phyloP scores from a whole-genome alignment of 92 coral and sea anemone genomes.

The Muricea muricata region DNA sequence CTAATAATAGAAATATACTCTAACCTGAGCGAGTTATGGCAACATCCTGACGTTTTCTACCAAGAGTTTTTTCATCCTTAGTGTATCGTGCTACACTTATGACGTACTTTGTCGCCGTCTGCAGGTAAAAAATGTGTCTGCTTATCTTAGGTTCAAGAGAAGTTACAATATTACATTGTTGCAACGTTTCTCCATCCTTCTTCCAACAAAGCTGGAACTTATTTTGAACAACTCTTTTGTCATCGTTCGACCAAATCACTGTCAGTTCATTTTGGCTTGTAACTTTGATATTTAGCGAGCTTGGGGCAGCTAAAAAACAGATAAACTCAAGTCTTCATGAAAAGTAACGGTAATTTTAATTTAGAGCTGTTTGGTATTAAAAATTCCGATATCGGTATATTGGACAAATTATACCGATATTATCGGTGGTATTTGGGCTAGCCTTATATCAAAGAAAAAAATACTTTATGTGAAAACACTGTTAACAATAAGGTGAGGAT shows the following conservation, averaged over 20 bases:
- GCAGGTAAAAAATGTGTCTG: neutral
- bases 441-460: too few relatives aligned
- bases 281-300: neutral
- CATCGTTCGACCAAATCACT: neutral
- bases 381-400: too few relatives aligned
- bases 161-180: too few relatives aligned
- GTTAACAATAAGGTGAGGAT: too few relatives aligned
- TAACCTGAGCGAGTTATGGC: constrained; percentile 13
- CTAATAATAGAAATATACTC: neutral
- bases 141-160: neutral
- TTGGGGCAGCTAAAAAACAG: neutral
- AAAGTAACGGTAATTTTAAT: too few relatives aligned
- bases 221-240: neutral
- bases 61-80: neutral
- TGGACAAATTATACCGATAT: too few relatives aligned
- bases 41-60: neutral
- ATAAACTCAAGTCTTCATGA: neutral
- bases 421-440: too few relatives aligned
- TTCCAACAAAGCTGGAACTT: too few relatives aligned
- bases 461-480: too few relatives aligned
- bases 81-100: neutral
- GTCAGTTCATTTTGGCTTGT: neutral
- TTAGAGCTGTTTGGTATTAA: too few relatives aligned
- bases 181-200: too few relatives aligned
- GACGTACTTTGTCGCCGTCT: neutral